Base-by-base conservation (phyloP, 2,888 invertebrate genomes). In the Onchidella celtica region DNA sequence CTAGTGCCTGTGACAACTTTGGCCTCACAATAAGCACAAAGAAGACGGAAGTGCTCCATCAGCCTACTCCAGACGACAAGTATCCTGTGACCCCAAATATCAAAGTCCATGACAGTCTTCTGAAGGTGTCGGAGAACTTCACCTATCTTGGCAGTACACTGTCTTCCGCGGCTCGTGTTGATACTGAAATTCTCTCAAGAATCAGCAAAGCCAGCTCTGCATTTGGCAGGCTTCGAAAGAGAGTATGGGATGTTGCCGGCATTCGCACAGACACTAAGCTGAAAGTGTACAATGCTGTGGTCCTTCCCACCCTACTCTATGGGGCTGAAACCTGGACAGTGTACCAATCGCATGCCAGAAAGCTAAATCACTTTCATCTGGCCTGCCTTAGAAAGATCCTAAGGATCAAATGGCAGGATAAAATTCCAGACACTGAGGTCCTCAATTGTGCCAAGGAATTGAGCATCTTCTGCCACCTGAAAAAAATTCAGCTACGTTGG, bases 301-400 rank as follows among this genome's bases (percentile, higher is more conserved):
- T 63, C 24, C 63, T 40, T 27, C 38, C 65, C 32, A 75, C 75
- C 21, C 63, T 63, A 11, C 76, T 65, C 14, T 65, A 76, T n/a
- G 65, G 29, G 4, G 38, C 65, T 47, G 75, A 65, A 32, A 65
- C 78, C n/a, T 61, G 78, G 78, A 78, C 57, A 69, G 69, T 78
- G 4, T 70, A 77, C 66, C 21, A 61, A 2, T 47, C 61, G 0
- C 68, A 75, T 38, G 74, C 73, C 59, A 73, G 38, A 38, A 21
- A 73, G 40, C 72, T 79, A 6, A 79, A 73, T 55, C 40, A 59
- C 38, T 79, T 70, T 47, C 81, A 74, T 55, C 36, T 40, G 29
- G 36, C 29, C 14, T 66, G 75, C 34, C 75, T 74, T 29, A 11
- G 65, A 4, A 66, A 27, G n/a, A 21, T 66, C 63, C 63, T 63